A percentile compares a stretch with the other conserved stretches of the same genome.
Evolutionary conservation across 2,113 vertebrate species (phyloP).

Genomic region (Stigmatopora argus): DNA sequence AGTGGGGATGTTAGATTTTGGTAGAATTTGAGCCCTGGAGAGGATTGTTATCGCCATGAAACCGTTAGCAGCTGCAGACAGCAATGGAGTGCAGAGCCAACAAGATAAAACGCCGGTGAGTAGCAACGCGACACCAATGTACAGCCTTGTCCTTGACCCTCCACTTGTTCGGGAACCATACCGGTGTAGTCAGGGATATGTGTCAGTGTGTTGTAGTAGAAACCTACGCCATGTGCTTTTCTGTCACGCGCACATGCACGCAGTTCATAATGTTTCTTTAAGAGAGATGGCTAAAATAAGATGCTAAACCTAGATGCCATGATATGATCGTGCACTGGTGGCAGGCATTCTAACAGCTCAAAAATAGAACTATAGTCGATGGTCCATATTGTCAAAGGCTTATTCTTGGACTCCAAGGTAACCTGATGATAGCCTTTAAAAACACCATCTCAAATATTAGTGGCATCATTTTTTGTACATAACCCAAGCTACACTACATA

Average conservation of each 20-base stretch:
- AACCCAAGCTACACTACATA: too few relatives aligned
- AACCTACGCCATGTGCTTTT: conserved; percentile 63
- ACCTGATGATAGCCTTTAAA: background rate
- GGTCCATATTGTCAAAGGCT: background rate
- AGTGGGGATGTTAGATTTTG: conserved; percentile 81
- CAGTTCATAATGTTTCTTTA: background rate
- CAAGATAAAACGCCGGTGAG: conserved; percentile 95
- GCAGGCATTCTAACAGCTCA: background rate
- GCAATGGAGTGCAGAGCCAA: conserved; percentile 96
- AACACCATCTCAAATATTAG: too few relatives aligned
- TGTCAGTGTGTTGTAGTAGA: conserved; percentile 63
- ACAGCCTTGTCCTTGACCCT: conserved; percentile 11
- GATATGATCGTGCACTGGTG: background rate
- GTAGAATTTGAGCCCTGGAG: conserved; percentile 52
- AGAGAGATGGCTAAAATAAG: background rate
- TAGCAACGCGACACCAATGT: conserved; percentile 72
- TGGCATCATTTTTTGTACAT: too few relatives aligned
- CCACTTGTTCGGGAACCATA: background rate
- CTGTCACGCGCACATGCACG: conserved; percentile 41
- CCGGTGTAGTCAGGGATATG: conserved; percentile 45
- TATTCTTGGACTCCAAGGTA: background rate
- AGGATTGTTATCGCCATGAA: conserved; percentile 92
- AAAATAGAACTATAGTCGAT: background rate
- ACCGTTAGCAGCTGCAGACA: conserved; percentile 86
- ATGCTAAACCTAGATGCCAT: background rate